A percentile compares a stretch with the other conserved stretches of the same genome.
These are phyloP conservation scores for Morpho achilles DNA, from an alignment of 2,888 invertebrate genomes.

Conservation along the genomic window DNA sequence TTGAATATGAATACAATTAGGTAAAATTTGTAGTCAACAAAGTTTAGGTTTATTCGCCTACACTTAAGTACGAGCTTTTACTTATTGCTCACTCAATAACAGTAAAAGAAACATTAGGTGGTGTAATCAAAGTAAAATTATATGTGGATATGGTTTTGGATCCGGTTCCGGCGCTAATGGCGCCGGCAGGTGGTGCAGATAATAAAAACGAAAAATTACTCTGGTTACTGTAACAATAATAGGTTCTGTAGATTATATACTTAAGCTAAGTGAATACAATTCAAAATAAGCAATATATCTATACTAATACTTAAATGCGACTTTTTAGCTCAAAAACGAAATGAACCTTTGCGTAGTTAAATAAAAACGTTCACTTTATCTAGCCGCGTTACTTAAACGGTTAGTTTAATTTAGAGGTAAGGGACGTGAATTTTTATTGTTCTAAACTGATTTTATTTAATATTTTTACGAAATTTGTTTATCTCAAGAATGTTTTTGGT, in stretches of 20 bases:
- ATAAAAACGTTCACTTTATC: no score
- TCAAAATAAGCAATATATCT: no score
- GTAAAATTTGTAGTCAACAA: no score
- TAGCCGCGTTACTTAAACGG: not conserved
- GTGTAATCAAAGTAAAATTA: slow-evolving; percentile 40
- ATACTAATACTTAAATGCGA: no score
- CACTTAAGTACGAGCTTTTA: not conserved
- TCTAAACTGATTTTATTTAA: slow-evolving; percentile 31
- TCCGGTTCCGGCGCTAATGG: slow-evolving; percentile 29
- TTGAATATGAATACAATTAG: no score
- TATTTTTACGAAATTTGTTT: no score
- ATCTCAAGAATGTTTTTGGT: no score
- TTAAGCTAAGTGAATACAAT: no score
- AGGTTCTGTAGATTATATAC: not conserved
- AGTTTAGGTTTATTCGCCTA: no score
- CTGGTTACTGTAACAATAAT: not conserved
- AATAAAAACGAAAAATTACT: slow-evolving; percentile 14
- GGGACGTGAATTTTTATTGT: slow-evolving; percentile 24
- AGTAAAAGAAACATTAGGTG: slow-evolving; percentile 37
- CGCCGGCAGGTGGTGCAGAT: slow-evolving; percentile 18
- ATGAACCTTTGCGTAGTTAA: no score
- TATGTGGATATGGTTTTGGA: slow-evolving; percentile 57
- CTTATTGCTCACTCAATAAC: slow-evolving; percentile 25
- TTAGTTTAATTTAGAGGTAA: no score
- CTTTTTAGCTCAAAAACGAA: no score